Base-by-base conservation (phyloP, 2,888 invertebrate genomes). In the Eucera pruinosa region DNA sequence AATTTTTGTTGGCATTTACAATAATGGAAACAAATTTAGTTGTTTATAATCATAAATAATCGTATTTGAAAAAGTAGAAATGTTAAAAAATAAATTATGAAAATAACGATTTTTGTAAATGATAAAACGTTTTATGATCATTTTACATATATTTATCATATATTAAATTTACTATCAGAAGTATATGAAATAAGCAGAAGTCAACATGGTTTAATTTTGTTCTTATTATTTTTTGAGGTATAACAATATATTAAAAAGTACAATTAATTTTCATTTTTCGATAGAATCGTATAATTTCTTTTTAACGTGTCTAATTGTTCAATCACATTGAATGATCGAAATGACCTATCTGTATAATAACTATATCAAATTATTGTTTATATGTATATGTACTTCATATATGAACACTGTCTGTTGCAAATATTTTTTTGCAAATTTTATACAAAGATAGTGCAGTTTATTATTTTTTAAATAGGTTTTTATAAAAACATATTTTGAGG, bases 351-450 rank as follows among this genome's bases (percentile, higher is more conserved):
- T 7, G 27, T 60, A 43, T 20, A 60, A 18, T 43, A 43, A 15
- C 39, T 45, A 9, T 45, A 45, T 30, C 48, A 48, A 61, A 48
- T 61, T 33, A 61, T 36, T 41, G 18, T 4, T 41, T 18, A 66
- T 27, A 62, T n/a, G 23, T 39, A 27, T 48, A 33, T 39, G 15
- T 47, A 47, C n/a, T 62, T 62, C 43, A 55, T 23, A 48, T 50
- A 36, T 68, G 60, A 60, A 39, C 62, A 62, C 61, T 23, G 43
- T 58, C 43, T 58, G 13, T 60, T 30, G 30, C 39, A 58, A 58
- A 43, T 60, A 36, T 47, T 36, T 25, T n/a, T 30, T 48, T 61
- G 6, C 36, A 61, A 61, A 23, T 36, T 62, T 48, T 62, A 48
- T 48, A 62, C 18, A 47, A 62, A 48, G 33, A 18, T 48, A 62